phyloP scores from a whole-genome alignment of 2,888 invertebrate species.

The Nephrotoma appendiculata region DNA sequence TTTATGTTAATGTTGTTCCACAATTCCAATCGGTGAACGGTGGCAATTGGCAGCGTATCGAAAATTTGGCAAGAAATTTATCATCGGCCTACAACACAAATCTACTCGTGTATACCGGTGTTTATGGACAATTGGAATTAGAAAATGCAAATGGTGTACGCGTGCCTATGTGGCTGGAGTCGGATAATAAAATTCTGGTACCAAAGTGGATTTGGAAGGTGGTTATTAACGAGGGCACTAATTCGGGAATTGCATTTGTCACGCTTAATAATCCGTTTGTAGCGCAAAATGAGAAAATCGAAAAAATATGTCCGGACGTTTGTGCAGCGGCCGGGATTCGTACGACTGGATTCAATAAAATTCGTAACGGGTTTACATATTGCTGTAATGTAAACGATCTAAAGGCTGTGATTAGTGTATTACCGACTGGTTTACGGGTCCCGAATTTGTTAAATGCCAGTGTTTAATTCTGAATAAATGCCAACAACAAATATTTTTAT shows the following conservation, averaged over 20 bases:
- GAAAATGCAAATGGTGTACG: conserved; percentile 16
- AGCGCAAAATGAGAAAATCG: conserved; percentile 5
- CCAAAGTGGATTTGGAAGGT: conserved; percentile 36
- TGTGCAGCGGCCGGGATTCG: conserved; percentile 14
- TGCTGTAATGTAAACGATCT: conserved; percentile 15
- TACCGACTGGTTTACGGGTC: not conserved
- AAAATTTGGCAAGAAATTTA: conserved; percentile 26
- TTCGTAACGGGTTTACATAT: conserved; percentile 18
- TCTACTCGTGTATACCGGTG: conserved; percentile 31
- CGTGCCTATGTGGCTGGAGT: conserved; percentile 18
- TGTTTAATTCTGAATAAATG: not conserved
- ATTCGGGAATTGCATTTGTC: conserved; percentile 35
- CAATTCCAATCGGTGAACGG: conserved; percentile 35
- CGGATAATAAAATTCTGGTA: conserved; percentile 26
- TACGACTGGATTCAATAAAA: conserved; percentile 12
- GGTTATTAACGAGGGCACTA: conserved; percentile 25
- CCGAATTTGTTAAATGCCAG: not conserved
- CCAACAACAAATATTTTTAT: not conserved
- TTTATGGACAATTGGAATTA: conserved; percentile 26
- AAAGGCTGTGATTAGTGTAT: conserved; percentile 6
- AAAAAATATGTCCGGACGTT: conserved; percentile 18
- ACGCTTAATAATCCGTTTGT: conserved; percentile 35
- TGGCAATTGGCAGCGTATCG: conserved; percentile 34
- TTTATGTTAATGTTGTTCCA: conserved; percentile 34
- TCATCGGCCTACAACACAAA: conserved; percentile 22